phyloP scores from a whole-genome alignment of 2,113 vertebrate genomes.

The Atherinomorus stipes region DNA sequence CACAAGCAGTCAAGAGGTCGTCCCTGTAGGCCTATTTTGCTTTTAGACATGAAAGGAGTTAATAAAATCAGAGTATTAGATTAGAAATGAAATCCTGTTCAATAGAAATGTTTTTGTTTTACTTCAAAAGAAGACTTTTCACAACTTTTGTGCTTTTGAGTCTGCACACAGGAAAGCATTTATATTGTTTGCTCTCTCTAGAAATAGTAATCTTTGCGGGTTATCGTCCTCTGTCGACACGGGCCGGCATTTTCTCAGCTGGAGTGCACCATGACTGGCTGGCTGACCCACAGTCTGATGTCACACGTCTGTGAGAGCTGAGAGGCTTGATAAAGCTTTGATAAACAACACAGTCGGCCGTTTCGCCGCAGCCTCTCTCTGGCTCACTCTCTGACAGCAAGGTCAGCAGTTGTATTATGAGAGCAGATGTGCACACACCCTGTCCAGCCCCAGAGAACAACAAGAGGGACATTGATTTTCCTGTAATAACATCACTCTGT shows the following conservation, averaged over 20 bases:
- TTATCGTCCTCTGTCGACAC: constrained; percentile 47
- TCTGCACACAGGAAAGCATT: background rate
- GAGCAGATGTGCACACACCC: constrained; percentile 77
- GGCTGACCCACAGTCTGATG: constrained; percentile 66
- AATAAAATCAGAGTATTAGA: constrained; percentile 46
- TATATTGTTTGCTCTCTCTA: constrained; percentile 10
- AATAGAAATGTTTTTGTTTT: constrained; percentile 4
- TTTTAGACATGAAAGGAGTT: constrained; percentile 31
- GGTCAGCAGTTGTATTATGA: constrained; percentile 84
- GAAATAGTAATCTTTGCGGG: constrained; percentile 28
- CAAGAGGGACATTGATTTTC: constrained; percentile 80
- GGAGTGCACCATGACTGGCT: constrained; percentile 37
- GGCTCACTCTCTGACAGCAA: constrained; percentile 74
- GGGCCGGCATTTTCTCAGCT: constrained; percentile 27
- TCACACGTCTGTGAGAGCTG: constrained; percentile 62
- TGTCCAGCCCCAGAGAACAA: constrained; percentile 74
- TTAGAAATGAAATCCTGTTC: constrained; percentile 22
- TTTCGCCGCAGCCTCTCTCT: constrained; percentile 68
- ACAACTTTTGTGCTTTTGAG: background rate
- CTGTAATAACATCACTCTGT: constrained; percentile 78
- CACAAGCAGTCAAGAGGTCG: constrained; percentile 66
- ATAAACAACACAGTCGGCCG: constrained; percentile 72
- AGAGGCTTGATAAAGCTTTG: constrained; percentile 72
- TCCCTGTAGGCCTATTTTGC: constrained; percentile 40
- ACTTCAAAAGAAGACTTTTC: background rate